Percentiles rank a stretch among this genome's conserved stretches.
Conservation (phyloP, 2,113 vertebrate genomes). For the Paradisaea rubra region DNA sequence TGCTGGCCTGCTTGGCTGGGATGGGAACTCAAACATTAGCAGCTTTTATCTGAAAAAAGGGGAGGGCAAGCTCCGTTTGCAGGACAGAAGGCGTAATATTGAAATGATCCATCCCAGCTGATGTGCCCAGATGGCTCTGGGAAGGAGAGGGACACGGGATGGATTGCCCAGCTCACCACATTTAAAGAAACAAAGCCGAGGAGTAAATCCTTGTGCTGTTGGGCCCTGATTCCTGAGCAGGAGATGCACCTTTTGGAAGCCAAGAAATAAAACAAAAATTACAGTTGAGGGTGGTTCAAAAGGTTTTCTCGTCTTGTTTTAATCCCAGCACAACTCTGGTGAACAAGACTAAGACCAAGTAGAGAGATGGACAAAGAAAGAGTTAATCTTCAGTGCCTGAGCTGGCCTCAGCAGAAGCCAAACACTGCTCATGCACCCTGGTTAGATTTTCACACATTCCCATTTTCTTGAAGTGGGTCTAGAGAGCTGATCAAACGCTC, state of each 20-base stretch:
- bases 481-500: neutral
- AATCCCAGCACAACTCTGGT: neutral
- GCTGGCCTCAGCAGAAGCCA: neutral
- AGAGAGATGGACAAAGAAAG: neutral
- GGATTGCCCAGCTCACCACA: neutral
- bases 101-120: constrained; percentile 43
- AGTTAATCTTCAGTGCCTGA: neutral
- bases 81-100: constrained; percentile 7
- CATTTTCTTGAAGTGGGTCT: neutral
- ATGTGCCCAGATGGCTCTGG: constrained; percentile 24
- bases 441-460: neutral
- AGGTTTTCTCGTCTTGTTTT: neutral
- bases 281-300: neutral
- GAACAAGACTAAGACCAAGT: neutral
- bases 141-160: neutral
- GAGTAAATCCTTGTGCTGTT: neutral
- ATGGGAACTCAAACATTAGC: neutral
- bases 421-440: neutral
- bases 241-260: neutral
- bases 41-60: constrained; percentile 9
- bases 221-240: neutral
- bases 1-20: neutral
- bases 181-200: neutral
- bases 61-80: neutral
- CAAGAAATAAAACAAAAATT: neutral